Conservation (phyloP, 2,888 invertebrate species). For the Seira ritae region DNA sequence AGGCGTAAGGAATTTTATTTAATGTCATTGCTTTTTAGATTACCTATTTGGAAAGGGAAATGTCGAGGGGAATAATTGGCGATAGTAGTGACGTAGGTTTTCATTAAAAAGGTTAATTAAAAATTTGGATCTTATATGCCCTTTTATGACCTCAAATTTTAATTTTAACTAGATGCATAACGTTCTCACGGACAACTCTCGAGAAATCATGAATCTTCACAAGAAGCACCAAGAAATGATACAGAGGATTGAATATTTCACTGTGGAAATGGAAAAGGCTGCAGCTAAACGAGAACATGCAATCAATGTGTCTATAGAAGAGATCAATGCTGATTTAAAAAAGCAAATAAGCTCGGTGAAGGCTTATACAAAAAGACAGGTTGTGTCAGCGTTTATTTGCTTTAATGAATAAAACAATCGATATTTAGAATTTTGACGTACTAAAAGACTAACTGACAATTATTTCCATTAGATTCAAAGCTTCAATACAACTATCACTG, state of each 20-base stretch:
- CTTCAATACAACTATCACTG: not conserved
- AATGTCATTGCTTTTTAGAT: conserved; percentile 30
- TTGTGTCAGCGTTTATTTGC: not conserved
- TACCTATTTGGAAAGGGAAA: conserved; percentile 39
- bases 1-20: not conserved
- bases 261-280: conserved; percentile 40
- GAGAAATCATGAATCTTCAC: conserved; percentile 37
- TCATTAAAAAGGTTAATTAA: too few species aligned
- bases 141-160: too few species aligned
- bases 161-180: conserved; percentile 53
- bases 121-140: too few species aligned
- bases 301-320: conserved; percentile 33
- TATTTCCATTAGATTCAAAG: conserved; percentile 37
- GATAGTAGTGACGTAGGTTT: conserved; percentile 35
- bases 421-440: too few species aligned
- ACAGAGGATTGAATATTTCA: conserved; percentile 33
- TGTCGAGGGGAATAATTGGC: not conserved
- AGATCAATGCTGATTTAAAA: conserved; percentile 23
- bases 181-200: conserved; percentile 29
- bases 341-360: conserved; percentile 35
- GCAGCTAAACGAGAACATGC: conserved; percentile 36
- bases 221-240: conserved; percentile 52
- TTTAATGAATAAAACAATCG: conserved; percentile 4
- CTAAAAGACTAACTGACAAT: too few species aligned
- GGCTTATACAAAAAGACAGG: conserved; percentile 39